Evolutionary conservation across 2,888 invertebrate genomes (phyloP).

Genomic region (Agrotis puta): DNA sequence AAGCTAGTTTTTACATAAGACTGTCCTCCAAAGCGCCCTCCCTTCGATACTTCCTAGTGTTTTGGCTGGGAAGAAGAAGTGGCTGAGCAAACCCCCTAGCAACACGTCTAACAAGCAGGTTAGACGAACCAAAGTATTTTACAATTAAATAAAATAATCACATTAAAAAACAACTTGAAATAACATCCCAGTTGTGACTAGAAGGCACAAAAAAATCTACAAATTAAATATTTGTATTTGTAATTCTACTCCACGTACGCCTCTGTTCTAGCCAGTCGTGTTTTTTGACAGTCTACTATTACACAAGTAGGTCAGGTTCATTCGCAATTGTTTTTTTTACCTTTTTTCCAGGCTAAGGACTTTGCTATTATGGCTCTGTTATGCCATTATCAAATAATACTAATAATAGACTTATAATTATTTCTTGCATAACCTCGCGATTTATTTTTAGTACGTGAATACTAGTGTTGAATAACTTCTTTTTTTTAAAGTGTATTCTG

Average conservation of each 20-base stretch:
- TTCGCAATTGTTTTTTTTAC: constrained; percentile 33
- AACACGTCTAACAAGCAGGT: too few relatives aligned
- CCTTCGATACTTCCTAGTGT: too few relatives aligned
- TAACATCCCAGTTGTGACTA: too few relatives aligned
- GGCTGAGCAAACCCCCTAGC: too few relatives aligned
- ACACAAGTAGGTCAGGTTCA: constrained; percentile 68
- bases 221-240: too few relatives aligned
- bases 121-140: too few relatives aligned
- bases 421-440: constrained; percentile 34
- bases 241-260: constrained; percentile 44
- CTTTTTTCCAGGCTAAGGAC: constrained; percentile 61
- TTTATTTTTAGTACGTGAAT: constrained; percentile 7
- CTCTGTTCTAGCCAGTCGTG: constrained; percentile 18
- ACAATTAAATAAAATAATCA: too few relatives aligned
- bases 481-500: background rate
- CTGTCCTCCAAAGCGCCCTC: too few relatives aligned
- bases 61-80: too few relatives aligned
- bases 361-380: constrained; percentile 36
- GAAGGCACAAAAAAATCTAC: too few relatives aligned
- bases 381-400: constrained; percentile 52
- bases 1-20: too few relatives aligned
- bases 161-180: too few relatives aligned
- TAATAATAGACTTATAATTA: constrained; percentile 33
- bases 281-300: constrained; percentile 52
- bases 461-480: background rate